phyloP scores from a whole-genome alignment of 1,140 invertebrate genomes.

The Drosophila triauraria region DNA sequence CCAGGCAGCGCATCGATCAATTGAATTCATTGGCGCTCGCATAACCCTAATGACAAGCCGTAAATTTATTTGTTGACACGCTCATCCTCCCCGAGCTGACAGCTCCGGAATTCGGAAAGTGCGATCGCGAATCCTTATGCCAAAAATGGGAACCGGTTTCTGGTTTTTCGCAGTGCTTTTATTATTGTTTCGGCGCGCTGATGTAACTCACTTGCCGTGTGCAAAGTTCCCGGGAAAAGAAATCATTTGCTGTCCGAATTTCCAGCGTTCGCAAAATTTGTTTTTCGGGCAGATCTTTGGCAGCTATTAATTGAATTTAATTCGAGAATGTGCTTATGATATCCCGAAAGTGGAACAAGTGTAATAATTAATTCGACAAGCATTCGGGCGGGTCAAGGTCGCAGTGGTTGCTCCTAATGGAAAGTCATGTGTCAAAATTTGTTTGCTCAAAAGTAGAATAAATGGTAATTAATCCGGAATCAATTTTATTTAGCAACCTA shows the following conservation, averaged over 20 bases:
- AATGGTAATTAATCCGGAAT: conserved; percentile 12
- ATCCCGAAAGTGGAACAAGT: conserved; percentile 42
- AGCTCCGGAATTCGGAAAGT: conserved; percentile 28
- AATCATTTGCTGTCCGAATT: conserved; percentile 52
- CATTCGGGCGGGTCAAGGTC: conserved; percentile 30
- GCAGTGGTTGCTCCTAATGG: conserved; percentile 22
- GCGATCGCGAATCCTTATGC: conserved; percentile 34
- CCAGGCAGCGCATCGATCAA: conserved; percentile 48
- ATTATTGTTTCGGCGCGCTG: conserved; percentile 41
- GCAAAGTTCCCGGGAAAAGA: conserved; percentile 57
- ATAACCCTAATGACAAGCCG: conserved; percentile 46
- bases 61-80: conserved; percentile 64
- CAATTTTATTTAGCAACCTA: background rate
- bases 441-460: background rate
- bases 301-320: conserved; percentile 72
- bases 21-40: conserved; percentile 61
- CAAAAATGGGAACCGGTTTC: conserved; percentile 29
- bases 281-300: conserved; percentile 54
- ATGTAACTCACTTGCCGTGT: conserved; percentile 60
- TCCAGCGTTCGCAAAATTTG: conserved; percentile 30
- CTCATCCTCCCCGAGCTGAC: conserved; percentile 45
- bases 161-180: conserved; percentile 16
- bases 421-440: conserved; percentile 27
- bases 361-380: conserved; percentile 33
- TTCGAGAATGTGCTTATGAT: conserved; percentile 30